These are phyloP conservation scores for Subacronicta megacephala DNA, from an alignment of 2,888 invertebrate genomes.

Conservation along the genomic window DNA sequence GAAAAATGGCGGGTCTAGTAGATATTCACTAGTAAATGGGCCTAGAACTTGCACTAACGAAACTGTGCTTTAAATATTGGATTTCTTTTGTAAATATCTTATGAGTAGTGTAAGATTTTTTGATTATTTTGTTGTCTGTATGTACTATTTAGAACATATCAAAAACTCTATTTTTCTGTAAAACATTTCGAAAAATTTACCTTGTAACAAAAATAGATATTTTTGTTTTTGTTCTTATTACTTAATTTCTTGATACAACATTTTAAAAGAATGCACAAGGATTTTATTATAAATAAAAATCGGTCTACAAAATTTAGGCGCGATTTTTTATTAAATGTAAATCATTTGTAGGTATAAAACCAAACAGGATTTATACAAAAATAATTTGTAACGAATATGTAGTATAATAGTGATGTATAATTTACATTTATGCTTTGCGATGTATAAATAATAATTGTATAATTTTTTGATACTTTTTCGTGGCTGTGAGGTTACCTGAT, in stretches of 20 bases:
- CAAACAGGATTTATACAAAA: conserved; percentile 42
- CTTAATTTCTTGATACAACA: conserved; percentile 13
- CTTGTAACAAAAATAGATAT: conserved; percentile 2
- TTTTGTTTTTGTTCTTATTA: conserved; percentile 3
- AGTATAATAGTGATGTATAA: conserved; percentile 37
- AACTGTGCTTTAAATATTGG: conserved; percentile 91
- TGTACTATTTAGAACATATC: conserved; percentile 55
- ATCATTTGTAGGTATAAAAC: conserved; percentile 38
- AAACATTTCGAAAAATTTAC: conserved; percentile 32
- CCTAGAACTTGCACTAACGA: conserved; percentile 95
- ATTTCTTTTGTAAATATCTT: conserved; percentile 55
- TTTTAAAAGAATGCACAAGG: conserved; percentile 16
- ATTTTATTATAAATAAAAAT: conserved; percentile 22
- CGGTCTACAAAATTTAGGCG: conserved; percentile 25
- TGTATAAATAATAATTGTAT: conserved; percentile 43
- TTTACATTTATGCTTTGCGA: conserved; percentile 50
- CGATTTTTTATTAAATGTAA: conserved; percentile 40
- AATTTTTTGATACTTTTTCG: conserved; percentile 72
- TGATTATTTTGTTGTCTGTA: conserved; percentile 40
- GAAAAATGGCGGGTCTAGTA: conserved; percentile 92
- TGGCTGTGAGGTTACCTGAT: conserved; percentile 74
- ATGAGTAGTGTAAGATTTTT: conserved; percentile 43
- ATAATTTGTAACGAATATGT: conserved; percentile 40
- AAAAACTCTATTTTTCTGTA: conserved; percentile 19
- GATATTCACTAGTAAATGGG: conserved; percentile 95